Evolutionary conservation across 1,140 invertebrate genomes (phyloP).

Genomic region (Drosophila pseudoobscura): DNA sequence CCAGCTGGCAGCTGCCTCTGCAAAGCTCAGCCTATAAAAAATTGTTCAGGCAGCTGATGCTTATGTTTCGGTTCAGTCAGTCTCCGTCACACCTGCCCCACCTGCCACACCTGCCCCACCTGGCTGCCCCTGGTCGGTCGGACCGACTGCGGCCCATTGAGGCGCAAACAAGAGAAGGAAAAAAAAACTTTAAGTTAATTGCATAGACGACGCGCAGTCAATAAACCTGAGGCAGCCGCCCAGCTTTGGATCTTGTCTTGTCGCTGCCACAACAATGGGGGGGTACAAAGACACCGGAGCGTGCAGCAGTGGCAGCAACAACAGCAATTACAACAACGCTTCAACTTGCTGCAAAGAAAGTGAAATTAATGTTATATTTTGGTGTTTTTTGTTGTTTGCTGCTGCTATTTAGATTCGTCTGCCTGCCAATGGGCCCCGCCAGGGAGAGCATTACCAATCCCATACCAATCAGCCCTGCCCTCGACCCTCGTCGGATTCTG

Average conservation of each 20-base stretch:
- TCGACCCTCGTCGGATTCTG: too few relatives aligned
- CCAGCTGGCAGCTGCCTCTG: too few relatives aligned
- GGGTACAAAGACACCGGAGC: too few relatives aligned
- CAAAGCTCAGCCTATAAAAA: constrained; percentile 22
- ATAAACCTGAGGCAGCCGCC: constrained; percentile 62
- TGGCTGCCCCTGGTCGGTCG: not conserved
- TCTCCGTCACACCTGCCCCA: constrained; percentile 21
- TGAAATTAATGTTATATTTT: constrained; percentile 71
- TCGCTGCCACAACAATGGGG: constrained; percentile 34
- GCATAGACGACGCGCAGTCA: constrained; percentile 67
- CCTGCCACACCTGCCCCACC: not conserved
- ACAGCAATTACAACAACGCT: constrained; percentile 39
- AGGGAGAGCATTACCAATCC: too few relatives aligned
- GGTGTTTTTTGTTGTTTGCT: constrained; percentile 18
- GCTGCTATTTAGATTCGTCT: constrained; percentile 1
- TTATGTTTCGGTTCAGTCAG: constrained; percentile 27
- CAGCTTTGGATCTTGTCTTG: constrained; percentile 23
- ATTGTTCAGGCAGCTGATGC: constrained; percentile 10
- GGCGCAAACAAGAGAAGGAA: constrained; percentile 39
- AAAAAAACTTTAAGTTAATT: constrained; percentile 49
- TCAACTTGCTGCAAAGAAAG: constrained; percentile 64
- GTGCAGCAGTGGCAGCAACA: constrained; percentile 14
- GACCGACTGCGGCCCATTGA: constrained; percentile 33
- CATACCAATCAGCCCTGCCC: too few relatives aligned
- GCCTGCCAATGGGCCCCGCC: constrained; percentile 11